These are phyloP conservation scores for Plebejus anna DNA, from an alignment of 2,888 invertebrate genomes.

Conservation along the genomic window DNA sequence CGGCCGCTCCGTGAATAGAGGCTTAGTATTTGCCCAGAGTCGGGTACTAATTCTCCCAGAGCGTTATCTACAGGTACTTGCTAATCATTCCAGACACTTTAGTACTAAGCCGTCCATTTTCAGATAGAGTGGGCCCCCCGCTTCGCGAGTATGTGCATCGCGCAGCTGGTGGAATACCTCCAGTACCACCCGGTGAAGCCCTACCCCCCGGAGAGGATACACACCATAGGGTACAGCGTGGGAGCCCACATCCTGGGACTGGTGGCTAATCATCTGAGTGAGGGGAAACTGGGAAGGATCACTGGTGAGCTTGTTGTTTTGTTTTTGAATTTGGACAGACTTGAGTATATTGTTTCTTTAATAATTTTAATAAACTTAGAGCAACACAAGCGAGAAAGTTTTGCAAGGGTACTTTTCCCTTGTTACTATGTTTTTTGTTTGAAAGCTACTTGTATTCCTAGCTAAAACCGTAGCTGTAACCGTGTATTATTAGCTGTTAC, in stretches of 20 bases:
- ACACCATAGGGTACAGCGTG: slow-evolving; percentile 92
- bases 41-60: too few relatives aligned
- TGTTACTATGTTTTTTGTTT: too few relatives aligned
- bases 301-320: slow-evolving; percentile 48
- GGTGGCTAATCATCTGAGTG: slow-evolving; percentile 87
- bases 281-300: slow-evolving; percentile 90
- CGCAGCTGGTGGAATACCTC: slow-evolving; percentile 89
- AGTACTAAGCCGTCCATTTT: slow-evolving; percentile 40
- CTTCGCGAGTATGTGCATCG: slow-evolving; percentile 86
- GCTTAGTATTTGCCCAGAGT: too few relatives aligned
- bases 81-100: not conserved
- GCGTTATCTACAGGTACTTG: too few relatives aligned
- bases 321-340: not conserved
- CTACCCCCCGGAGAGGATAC: slow-evolving; percentile 85
- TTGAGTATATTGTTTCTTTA: too few relatives aligned
- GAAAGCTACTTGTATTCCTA: too few relatives aligned
- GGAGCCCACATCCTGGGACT: slow-evolving; percentile 92
- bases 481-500: too few relatives aligned
- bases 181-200: slow-evolving; percentile 86
- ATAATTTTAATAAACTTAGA: too few relatives aligned
- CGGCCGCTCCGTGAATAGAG: too few relatives aligned
- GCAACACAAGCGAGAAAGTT: too few relatives aligned
- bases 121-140: slow-evolving; percentile 82
- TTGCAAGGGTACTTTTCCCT: too few relatives aligned
- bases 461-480: too few relatives aligned